A percentile compares a stretch with the other conserved stretches of the same genome.
Conservation (phyloP, 2,888 invertebrate genomes). For the Cataglyphis livida region DNA sequence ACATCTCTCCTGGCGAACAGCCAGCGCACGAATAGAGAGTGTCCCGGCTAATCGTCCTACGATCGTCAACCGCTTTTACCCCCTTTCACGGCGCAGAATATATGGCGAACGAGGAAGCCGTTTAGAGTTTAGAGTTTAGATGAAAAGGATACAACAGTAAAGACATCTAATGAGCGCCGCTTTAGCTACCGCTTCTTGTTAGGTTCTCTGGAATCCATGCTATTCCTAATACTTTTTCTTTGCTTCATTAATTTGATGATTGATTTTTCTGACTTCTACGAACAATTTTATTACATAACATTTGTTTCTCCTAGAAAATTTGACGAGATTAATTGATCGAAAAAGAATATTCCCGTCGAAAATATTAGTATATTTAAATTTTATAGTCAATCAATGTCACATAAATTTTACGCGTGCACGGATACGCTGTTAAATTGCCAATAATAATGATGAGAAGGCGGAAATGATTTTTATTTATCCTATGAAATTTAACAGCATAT, state of each 20-base stretch:
- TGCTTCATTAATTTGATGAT: neutral
- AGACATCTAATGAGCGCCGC: constrained; percentile 43
- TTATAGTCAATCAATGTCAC: neutral
- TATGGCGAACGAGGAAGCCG: constrained; percentile 50
- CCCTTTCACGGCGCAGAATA: constrained; percentile 56
- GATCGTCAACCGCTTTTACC: constrained; percentile 66
- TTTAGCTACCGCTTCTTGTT: constrained; percentile 30
- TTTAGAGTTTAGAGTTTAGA: constrained; percentile 14
- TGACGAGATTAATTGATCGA: neutral
- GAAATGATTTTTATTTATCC: neutral
- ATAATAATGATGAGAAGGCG: neutral
- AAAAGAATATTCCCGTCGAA: neutral
- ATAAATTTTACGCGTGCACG: neutral
- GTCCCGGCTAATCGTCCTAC: constrained; percentile 72
- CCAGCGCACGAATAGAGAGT: constrained; percentile 51
- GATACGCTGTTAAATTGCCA: neutral
- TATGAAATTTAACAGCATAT: neutral
- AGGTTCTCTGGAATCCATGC: constrained; percentile 19
- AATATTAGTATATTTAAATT: neutral
- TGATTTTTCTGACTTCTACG: constrained; percentile 4
- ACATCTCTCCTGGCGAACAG: constrained; percentile 50
- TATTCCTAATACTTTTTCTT: constrained; percentile 3
- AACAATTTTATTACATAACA: neutral
- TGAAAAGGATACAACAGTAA: constrained; percentile 39
- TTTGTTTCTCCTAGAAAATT: neutral